Base-by-base conservation (phyloP, 64 coral and sea anemone genomes). In the Porites lutea region DNA sequence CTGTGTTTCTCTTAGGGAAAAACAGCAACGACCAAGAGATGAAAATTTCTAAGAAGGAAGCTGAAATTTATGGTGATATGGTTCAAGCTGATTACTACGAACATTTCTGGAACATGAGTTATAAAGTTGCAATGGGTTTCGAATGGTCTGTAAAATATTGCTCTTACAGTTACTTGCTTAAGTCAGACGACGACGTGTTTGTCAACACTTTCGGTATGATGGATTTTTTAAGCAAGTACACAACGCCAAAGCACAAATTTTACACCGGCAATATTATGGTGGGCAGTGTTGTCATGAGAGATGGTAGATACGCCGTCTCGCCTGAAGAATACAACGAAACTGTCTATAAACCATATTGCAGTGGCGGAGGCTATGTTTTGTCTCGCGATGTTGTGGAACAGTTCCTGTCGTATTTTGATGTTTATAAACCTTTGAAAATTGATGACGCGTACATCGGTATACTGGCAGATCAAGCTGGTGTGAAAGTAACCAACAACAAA, bases 231-330 rank as follows among this genome's bases (percentile, higher is more conserved):
- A 82, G 49, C 63, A 57, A 77, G 9, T 82, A 82, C 72, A 82
- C 82, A 14, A 88, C 89, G 16, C 74, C 89, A 49, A 87, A 53
- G 15, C 65, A 58, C 22, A 90, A 90, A 14, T 76, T 91, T 9
- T 95, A 95, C 45, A 92, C 69, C n/a, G 94, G 94, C 8, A 92
- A 95, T 74, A 76, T 88, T 14, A 95, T 95, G 94, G 61, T 57
- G 4, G 77, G 77, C 9, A 95, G 89, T 71, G 74, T 86, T 82
- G 94, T 95, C 50, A 15, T 95, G 7, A 52, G 94, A 82, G 19
- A 59, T 3, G 94, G 94, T 9, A 52, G 82, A 72, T 92, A 92
- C 48, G 89, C 18, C 23, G 94, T 95, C 16, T 75, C 87, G 13
- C 79, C 51, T 6, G 88, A 79, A 6, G 81, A 79, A 54, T 82